Conservation (phyloP, 1,140 invertebrate species). For the Pteromalus puparum region DNA sequence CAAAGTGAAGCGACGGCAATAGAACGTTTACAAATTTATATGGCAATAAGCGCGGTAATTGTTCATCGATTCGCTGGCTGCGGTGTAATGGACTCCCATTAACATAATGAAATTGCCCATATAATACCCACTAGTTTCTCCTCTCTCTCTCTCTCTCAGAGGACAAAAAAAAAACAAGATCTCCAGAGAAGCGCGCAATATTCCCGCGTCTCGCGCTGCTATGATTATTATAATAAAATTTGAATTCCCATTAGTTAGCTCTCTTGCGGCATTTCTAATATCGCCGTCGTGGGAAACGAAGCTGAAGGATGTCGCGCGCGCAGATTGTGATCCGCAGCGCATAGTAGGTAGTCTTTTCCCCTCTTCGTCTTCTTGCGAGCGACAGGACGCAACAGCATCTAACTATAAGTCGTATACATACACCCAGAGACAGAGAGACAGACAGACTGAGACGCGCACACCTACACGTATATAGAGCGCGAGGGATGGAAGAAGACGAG, state of each 20-base stretch:
- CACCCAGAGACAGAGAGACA: neutral
- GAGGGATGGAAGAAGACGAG: slow-evolving; percentile 22
- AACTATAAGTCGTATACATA: neutral
- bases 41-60: neutral
- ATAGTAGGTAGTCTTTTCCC: neutral
- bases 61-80: neutral
- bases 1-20: neutral
- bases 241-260: slow-evolving; percentile 4
- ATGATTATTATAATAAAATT: neutral
- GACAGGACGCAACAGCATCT: neutral
- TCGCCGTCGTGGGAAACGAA: neutral
- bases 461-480: neutral
- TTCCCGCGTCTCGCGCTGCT: neutral
- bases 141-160: too few relatives aligned
- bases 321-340: slow-evolving; percentile 1
- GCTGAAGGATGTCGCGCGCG: neutral
- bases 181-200: neutral
- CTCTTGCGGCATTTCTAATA: neutral
- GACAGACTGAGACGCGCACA: neutral
- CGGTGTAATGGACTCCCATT: neutral
- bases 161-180: neutral
- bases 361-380: neutral
- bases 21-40: neutral
- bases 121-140: neutral
- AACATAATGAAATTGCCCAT: too few relatives aligned